Evolutionary conservation across 2,797 vertebrate genomes (phyloP).

Genomic region (Sparus aurata): DNA sequence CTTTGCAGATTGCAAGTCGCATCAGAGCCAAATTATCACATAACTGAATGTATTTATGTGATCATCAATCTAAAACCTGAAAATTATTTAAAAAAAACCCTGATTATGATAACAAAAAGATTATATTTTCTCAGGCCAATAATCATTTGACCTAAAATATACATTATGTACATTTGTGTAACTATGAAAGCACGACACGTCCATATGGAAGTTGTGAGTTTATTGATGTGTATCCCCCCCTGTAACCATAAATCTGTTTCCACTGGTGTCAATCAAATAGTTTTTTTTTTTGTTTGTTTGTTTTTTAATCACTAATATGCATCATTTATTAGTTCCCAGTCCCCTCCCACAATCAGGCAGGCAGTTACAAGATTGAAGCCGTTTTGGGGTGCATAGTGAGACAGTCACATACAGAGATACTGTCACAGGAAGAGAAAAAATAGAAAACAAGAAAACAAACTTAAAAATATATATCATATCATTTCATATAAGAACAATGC

Average conservation of each 20-base stretch:
- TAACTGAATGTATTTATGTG: too few species aligned
- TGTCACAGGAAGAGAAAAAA: slow-evolving; percentile 88
- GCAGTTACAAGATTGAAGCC: slow-evolving; percentile 92
- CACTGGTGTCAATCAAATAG: slow-evolving; percentile 72
- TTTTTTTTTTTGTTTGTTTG: slow-evolving; percentile 51
- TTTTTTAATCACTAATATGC: slow-evolving; percentile 77
- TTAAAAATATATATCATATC: slow-evolving; percentile 85
- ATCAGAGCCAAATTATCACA: too few species aligned
- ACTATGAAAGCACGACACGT: slow-evolving; percentile 50
- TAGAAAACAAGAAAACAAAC: slow-evolving; percentile 84
- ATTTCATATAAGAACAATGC: slow-evolving; percentile 87
- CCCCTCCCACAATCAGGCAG: slow-evolving; percentile 88
- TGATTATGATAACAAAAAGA: too few species aligned
- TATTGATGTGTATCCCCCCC: slow-evolving; percentile 95
- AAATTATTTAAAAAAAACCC: too few species aligned
- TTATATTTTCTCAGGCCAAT: too few species aligned
- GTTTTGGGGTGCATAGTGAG: slow-evolving; percentile 97
- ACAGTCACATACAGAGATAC: slow-evolving; percentile 88
- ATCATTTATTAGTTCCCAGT: slow-evolving; percentile 79
- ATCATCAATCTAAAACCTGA: too few species aligned
- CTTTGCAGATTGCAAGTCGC: too few species aligned
- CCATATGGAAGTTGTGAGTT: slow-evolving; percentile 95
- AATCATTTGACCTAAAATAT: too few species aligned
- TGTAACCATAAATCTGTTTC: slow-evolving; percentile 83
- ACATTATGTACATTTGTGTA: too few species aligned